phyloP scores from a whole-genome alignment of 2,888 invertebrate genomes.

The Julus scandinavius region DNA sequence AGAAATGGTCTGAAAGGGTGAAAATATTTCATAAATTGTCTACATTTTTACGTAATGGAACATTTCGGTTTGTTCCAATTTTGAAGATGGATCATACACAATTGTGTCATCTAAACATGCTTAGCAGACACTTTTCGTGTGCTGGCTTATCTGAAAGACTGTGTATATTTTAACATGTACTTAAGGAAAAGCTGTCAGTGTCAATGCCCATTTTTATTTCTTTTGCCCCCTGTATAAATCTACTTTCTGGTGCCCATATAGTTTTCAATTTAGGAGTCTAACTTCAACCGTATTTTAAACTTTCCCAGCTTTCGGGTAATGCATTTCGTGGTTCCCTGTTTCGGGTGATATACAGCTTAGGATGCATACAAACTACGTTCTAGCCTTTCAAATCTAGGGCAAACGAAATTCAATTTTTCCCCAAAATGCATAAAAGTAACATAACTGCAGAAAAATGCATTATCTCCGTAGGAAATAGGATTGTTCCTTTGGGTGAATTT shows the following conservation, averaged over 20 bases:
- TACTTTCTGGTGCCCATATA: neutral
- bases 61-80: too few relatives aligned
- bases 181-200: neutral
- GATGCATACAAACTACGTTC: neutral
- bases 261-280: slow-evolving; percentile 6
- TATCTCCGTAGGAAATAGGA: neutral
- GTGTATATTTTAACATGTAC: neutral
- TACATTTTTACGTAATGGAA: too few relatives aligned
- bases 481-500: neutral
- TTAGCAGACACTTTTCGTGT: too few relatives aligned
- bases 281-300: slow-evolving; percentile 37
- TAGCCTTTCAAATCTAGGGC: slow-evolving; percentile 9
- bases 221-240: neutral
- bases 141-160: too few relatives aligned
- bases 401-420: slow-evolving; percentile 41
- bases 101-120: too few relatives aligned
- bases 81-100: too few relatives aligned
- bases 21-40: too few relatives aligned
- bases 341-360: neutral
- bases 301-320: neutral
- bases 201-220: neutral
- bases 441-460: slow-evolving; percentile 40
- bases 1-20: too few relatives aligned
- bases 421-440: slow-evolving; percentile 41
- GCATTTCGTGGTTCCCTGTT: slow-evolving; percentile 19